Evolutionary conservation across 2,797 vertebrate genomes (phyloP).

Genomic region (Poeciliopsis presidionis): DNA sequence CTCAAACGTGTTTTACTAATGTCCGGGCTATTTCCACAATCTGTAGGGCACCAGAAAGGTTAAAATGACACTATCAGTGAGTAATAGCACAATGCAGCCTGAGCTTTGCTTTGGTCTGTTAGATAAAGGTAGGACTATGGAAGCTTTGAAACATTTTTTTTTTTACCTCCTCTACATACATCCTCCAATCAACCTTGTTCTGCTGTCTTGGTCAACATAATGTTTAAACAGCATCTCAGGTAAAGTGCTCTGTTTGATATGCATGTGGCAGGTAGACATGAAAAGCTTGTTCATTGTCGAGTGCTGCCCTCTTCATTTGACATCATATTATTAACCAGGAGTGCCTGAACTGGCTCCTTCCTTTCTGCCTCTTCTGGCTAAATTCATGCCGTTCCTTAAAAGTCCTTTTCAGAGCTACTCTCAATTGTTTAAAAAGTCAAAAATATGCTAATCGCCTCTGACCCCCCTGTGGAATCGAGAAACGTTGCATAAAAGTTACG

Average conservation of each 20-base stretch:
- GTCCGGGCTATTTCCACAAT: slow-evolving; percentile 29
- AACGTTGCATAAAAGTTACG: slow-evolving; percentile 48
- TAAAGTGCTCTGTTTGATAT: slow-evolving; percentile 44
- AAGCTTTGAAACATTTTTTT: neutral
- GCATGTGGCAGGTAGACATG: slow-evolving; percentile 36
- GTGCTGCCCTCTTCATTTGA: slow-evolving; percentile 57
- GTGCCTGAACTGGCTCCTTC: slow-evolving; percentile 34
- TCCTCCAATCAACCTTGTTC: slow-evolving; percentile 28
- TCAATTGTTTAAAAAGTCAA: slow-evolving; percentile 70
- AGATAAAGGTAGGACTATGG: neutral
- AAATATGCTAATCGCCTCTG: slow-evolving; percentile 65
- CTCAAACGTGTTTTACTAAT: slow-evolving; percentile 24
- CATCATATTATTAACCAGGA: slow-evolving; percentile 60
- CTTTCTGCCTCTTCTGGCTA: slow-evolving; percentile 39
- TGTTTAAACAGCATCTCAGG: slow-evolving; percentile 41
- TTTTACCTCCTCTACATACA: slow-evolving; percentile 3
- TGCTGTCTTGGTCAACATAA: slow-evolving; percentile 41
- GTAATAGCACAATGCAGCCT: slow-evolving; percentile 16
- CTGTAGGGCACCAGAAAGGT: slow-evolving; percentile 30
- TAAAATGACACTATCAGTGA: slow-evolving; percentile 21
- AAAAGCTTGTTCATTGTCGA: slow-evolving; percentile 64
- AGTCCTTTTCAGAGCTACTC: slow-evolving; percentile 31
- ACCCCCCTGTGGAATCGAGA: slow-evolving; percentile 61
- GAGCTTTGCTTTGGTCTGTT: neutral
- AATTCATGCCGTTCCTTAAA: slow-evolving; percentile 47